Conservation (phyloP, 2,888 invertebrate genomes). For the Eumacrocentrus americanus region DNA sequence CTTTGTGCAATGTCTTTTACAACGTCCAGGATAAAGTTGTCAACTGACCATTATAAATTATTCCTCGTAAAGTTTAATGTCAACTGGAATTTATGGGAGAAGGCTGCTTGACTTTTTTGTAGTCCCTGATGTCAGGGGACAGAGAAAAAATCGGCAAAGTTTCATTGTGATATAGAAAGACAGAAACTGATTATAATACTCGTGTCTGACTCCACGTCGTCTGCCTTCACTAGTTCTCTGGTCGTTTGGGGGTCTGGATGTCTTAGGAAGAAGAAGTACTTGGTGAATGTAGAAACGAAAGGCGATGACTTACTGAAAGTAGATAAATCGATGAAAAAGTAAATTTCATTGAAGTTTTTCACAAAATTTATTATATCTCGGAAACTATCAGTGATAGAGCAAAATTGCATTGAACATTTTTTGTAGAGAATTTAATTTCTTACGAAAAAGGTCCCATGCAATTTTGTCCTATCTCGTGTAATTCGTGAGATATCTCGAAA, state of each 20-base stretch:
- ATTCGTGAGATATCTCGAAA: too few relatives aligned
- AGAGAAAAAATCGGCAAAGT: background rate
- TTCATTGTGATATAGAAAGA: background rate
- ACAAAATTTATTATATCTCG: too few relatives aligned
- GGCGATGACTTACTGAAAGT: background rate
- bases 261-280: background rate
- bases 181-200: slow-evolving; percentile 1
- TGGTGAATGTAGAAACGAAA: background rate
- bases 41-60: background rate
- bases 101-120: background rate
- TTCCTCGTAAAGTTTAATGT: background rate
- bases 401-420: too few relatives aligned
- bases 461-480: too few relatives aligned
- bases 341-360: too few relatives aligned
- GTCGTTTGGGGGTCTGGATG: slow-evolving; percentile 2
- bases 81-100: background rate
- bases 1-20: background rate
- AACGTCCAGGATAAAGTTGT: background rate
- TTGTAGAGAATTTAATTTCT: too few relatives aligned
- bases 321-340: too few relatives aligned
- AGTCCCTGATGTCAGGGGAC: too few relatives aligned
- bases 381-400: background rate
- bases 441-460: too few relatives aligned
- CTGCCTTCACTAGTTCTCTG: background rate
- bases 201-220: slow-evolving; percentile 11